Conservation (phyloP, 2,113 vertebrate genomes). For the Hoplias malabaricus region DNA sequence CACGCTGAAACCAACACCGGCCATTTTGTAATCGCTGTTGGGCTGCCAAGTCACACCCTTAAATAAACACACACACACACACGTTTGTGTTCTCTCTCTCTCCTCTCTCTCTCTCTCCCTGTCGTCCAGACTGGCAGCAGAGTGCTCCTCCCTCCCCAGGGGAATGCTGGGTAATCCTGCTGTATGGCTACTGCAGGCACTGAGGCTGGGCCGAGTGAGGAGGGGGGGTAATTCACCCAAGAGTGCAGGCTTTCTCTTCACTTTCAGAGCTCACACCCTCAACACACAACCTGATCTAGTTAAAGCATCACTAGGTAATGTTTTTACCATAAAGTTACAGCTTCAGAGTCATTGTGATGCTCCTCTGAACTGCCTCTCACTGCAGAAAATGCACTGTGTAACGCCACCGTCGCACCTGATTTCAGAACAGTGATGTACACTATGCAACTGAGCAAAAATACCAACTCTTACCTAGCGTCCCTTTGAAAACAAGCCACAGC, state of each 20-base stretch:
- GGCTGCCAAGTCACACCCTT: constrained; percentile 73
- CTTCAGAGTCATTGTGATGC: too few species aligned
- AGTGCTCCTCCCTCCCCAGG: constrained; percentile 54
- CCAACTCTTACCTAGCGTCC: too few species aligned
- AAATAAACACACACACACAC: constrained; percentile 45
- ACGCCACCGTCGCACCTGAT: too few species aligned
- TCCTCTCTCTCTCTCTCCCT: neutral
- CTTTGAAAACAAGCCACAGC: too few species aligned
- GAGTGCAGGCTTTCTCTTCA: constrained; percentile 40
- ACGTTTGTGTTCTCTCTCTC: neutral
- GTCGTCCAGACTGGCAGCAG: neutral
- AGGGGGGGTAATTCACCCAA: constrained; percentile 39
- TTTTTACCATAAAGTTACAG: too few species aligned
- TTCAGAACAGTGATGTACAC: too few species aligned
- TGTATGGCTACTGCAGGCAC: constrained; percentile 33
- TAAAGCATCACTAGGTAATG: too few species aligned
- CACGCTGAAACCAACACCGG: constrained; percentile 72
- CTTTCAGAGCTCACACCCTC: too few species aligned
- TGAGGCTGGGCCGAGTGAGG: constrained; percentile 3
- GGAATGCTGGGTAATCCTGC: constrained; percentile 61
- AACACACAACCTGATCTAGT: too few species aligned
- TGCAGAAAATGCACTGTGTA: too few species aligned
- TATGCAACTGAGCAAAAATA: too few species aligned
- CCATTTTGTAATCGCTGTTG: constrained; percentile 71
- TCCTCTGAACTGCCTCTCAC: too few species aligned